Percentiles rank a stretch among this genome's conserved stretches.
Evolutionary conservation across 1,140 invertebrate species (phyloP).

Genomic region (Homalodisca vitripennis): DNA sequence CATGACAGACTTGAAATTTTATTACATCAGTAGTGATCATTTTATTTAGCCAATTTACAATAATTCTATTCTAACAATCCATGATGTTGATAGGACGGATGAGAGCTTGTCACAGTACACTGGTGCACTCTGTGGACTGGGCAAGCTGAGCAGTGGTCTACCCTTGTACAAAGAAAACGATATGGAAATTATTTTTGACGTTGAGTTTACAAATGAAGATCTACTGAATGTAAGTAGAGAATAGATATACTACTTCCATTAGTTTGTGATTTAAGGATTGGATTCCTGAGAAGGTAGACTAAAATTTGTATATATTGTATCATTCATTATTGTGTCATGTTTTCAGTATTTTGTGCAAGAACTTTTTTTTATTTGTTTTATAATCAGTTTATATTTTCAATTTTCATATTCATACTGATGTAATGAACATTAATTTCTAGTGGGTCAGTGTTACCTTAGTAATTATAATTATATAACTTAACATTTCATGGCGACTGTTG

Average conservation of each 20-base stretch:
- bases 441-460: not conserved
- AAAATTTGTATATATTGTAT: too few species aligned
- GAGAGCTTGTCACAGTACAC: slow-evolving; percentile 59
- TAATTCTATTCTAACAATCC: not conserved
- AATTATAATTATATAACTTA: not conserved
- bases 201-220: slow-evolving; percentile 63
- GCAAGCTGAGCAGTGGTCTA: slow-evolving; percentile 53
- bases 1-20: too few species aligned
- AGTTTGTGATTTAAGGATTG: too few species aligned
- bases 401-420: too few species aligned
- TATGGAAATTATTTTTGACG: slow-evolving; percentile 73
- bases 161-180: slow-evolving; percentile 80
- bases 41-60: not conserved
- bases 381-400: too few species aligned
- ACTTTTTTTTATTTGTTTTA: too few species aligned
- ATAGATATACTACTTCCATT: too few species aligned
- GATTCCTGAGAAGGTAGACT: too few species aligned
- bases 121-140: slow-evolving; percentile 80
- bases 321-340: too few species aligned
- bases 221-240: slow-evolving; percentile 55
- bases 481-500: too few species aligned
- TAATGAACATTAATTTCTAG: too few species aligned
- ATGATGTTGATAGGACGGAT: slow-evolving; percentile 51
- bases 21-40: not conserved
- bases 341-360: too few species aligned